phyloP scores from a whole-genome alignment of 2,113 vertebrate genomes.

The Epinephelus cyanopodus region DNA sequence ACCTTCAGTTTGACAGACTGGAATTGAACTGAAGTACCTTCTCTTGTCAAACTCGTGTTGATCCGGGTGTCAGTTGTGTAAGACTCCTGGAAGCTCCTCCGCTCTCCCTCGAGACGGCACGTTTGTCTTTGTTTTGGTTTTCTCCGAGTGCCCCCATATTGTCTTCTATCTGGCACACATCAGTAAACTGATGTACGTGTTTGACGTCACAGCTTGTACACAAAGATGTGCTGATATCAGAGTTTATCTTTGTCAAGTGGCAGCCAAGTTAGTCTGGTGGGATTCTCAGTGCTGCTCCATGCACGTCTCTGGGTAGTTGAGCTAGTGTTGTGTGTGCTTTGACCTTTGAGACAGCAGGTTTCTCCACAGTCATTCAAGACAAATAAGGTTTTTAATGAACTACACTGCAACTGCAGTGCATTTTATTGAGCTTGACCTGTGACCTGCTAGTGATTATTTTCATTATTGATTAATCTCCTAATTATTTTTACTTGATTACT shows the following conservation, averaged over 20 bases:
- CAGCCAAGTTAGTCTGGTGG: background rate
- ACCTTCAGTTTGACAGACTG: constrained; percentile 21
- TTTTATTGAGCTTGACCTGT: background rate
- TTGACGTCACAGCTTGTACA: constrained; percentile 55
- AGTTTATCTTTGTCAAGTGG: constrained; percentile 37
- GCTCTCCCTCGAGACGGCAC: constrained; percentile 1
- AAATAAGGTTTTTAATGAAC: background rate
- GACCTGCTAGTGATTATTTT: background rate
- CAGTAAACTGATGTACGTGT: constrained; percentile 47
- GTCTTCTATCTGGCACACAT: constrained; percentile 52
- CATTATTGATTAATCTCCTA: background rate
- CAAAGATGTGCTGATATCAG: constrained; percentile 55
- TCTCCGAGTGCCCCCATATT: constrained; percentile 22
- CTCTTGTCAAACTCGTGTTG: constrained; percentile 6
- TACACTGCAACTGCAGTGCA: background rate
- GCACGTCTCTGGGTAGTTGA: background rate
- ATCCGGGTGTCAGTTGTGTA: constrained; percentile 30
- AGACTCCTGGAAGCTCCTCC: constrained; percentile 20
- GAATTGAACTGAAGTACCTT: constrained; percentile 5
- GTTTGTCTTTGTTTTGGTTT: constrained; percentile 55
- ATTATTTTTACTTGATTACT: background rate
- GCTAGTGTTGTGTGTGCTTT: background rate
- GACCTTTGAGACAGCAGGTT: background rate
- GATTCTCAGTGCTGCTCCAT: background rate
- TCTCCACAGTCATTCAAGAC: too few relatives aligned